Conservation (phyloP, 2,797 vertebrate genomes). For the Potorous gilbertii region DNA sequence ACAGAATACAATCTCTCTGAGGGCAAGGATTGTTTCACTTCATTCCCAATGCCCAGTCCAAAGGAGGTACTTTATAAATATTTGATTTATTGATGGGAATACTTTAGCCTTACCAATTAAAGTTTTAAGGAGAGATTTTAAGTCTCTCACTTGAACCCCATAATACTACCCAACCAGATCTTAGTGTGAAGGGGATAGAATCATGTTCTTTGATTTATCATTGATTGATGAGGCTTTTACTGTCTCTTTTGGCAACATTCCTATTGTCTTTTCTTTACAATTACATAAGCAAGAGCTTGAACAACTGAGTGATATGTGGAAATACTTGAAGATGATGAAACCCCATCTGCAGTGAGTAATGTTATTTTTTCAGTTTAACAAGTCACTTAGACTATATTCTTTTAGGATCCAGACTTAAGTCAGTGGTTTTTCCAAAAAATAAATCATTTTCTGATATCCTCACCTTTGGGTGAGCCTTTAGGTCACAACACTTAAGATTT, state of each 20-base stretch:
- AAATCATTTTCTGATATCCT: constrained; percentile 33
- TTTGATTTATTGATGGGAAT: background rate
- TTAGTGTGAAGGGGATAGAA: background rate
- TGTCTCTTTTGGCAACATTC: background rate
- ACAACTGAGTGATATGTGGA: background rate
- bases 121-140: background rate
- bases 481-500: constrained; percentile 45
- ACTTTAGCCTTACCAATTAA: background rate
- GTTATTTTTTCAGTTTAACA: background rate
- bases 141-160: background rate
- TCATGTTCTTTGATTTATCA: background rate
- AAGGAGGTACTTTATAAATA: background rate
- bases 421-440: background rate
- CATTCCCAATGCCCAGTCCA: background rate
- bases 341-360: background rate
- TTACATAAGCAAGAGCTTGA: background rate
- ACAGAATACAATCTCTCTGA: background rate
- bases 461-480: constrained; percentile 39
- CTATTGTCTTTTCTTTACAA: background rate
- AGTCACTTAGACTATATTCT: background rate
- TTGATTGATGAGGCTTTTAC: background rate
- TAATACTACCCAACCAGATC: background rate
- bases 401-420: background rate
- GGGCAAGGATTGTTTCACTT: background rate
- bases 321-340: background rate